phyloP scores from a whole-genome alignment of 2,797 vertebrate species.

The Mus minutoides region DNA sequence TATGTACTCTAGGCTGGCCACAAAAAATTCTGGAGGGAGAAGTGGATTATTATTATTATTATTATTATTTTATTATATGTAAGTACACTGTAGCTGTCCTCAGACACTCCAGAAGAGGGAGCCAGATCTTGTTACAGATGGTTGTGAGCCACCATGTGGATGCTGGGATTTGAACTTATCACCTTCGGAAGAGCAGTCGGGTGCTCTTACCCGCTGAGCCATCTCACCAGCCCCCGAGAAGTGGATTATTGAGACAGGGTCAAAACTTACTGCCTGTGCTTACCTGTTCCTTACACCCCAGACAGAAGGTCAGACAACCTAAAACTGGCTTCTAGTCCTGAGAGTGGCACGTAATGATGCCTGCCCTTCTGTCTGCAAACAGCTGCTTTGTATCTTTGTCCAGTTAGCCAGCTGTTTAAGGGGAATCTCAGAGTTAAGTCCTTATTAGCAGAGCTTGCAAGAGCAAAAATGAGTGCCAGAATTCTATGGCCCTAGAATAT shows the following conservation, averaged over 20 bases:
- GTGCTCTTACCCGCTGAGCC: too few relatives aligned
- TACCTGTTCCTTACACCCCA: background rate
- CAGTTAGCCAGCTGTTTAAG: background rate
- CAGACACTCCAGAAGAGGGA: too few relatives aligned
- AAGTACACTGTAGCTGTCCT: too few relatives aligned
- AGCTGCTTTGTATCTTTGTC: background rate
- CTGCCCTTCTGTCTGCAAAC: background rate
- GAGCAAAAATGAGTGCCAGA: background rate
- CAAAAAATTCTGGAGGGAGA: background rate
- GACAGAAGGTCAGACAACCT: background rate
- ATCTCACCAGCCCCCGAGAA: too few relatives aligned
- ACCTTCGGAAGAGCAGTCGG: too few relatives aligned
- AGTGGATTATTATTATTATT: background rate
- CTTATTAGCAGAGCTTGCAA: background rate
- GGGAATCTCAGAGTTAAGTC: background rate
- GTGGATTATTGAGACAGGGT: background rate
- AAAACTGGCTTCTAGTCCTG: rapidly evolving
- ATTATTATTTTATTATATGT: too few relatives aligned
- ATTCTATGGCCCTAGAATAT: background rate
- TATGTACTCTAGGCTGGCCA: background rate
- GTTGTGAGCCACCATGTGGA: too few relatives aligned
- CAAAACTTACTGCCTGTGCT: background rate
- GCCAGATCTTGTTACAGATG: too few relatives aligned
- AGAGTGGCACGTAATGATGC: background rate
- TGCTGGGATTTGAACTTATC: too few relatives aligned